Conservation (phyloP, 2,797 vertebrate species). For the Tangara arthus region DNA sequence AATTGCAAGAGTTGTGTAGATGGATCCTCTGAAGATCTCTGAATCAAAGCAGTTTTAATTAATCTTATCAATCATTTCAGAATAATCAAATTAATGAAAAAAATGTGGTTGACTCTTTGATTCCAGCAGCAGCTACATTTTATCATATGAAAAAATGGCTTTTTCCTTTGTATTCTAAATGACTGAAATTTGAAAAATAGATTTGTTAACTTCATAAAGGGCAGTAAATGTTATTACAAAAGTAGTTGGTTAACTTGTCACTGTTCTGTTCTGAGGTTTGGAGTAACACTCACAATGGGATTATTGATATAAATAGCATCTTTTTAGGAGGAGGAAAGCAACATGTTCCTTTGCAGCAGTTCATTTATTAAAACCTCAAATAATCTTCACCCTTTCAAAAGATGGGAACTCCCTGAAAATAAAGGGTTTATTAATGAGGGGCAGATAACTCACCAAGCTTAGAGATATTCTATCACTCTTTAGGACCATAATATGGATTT, state of each 20-base stretch:
- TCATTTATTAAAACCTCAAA: conserved; percentile 65
- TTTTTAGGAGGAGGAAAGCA: conserved; percentile 59
- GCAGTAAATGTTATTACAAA: conserved; percentile 75
- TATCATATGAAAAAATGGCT: conserved; percentile 73
- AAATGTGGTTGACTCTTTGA: conserved; percentile 66
- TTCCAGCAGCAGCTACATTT: conserved; percentile 68
- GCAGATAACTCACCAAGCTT: conserved; percentile 16
- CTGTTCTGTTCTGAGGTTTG: conserved; percentile 68
- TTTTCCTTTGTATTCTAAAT: conserved; percentile 71
- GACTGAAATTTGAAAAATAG: conserved; percentile 77
- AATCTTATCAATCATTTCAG: conserved; percentile 74
- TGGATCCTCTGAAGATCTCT: conserved; percentile 64
- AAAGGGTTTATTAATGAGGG: conserved; percentile 46
- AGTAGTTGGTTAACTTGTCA: conserved; percentile 75
- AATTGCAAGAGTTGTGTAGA: conserved; percentile 59
- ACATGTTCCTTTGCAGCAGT: conserved; percentile 57
- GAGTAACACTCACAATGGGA: conserved; percentile 49
- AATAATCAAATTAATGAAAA: conserved; percentile 75
- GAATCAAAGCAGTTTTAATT: conserved; percentile 74
- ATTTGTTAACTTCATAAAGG: conserved; percentile 77
- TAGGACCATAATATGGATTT: conserved; percentile 1
- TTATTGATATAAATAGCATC: conserved; percentile 71
- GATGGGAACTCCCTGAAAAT: conserved; percentile 36
- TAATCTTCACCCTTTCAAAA: conserved; percentile 51
- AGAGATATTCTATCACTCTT: background rate